These are phyloP conservation scores for Oreochromis aureus DNA, from an alignment of 2,113 vertebrate species.

Conservation along the genomic window DNA sequence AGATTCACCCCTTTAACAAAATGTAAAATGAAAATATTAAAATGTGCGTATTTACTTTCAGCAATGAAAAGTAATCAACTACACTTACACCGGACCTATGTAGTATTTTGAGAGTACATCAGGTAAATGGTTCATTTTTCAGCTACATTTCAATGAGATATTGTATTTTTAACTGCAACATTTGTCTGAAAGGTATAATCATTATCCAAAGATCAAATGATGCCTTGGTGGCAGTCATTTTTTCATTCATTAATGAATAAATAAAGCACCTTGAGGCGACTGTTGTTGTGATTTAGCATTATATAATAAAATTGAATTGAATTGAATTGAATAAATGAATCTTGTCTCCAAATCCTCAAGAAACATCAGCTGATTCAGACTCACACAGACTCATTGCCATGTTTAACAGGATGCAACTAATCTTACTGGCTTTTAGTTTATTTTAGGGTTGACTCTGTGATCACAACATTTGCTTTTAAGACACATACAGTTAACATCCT, in stretches of 20 bases:
- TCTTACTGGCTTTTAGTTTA: background rate
- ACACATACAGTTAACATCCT: background rate
- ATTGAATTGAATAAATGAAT: background rate
- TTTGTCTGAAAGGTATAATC: background rate
- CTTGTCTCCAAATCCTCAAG: accelerated
- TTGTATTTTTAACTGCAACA: background rate
- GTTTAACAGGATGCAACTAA: background rate
- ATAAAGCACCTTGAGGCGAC: background rate
- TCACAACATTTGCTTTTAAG: background rate
- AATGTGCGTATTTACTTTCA: accelerated
- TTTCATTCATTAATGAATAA: background rate
- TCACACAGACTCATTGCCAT: background rate
- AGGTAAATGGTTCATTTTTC: background rate
- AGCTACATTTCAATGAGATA: background rate
- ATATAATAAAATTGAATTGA: background rate
- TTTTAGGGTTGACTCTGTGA: background rate
- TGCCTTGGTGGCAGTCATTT: background rate
- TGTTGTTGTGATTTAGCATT: background rate
- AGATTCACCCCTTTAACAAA: accelerated
- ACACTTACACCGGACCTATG: background rate
- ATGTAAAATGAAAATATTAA: background rate
- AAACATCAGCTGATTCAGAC: background rate
- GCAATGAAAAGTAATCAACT: background rate
- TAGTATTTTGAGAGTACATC: background rate
- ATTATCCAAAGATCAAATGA: background rate